Conservation (phyloP, 2,888 invertebrate species). For the Tethea ocularis region DNA sequence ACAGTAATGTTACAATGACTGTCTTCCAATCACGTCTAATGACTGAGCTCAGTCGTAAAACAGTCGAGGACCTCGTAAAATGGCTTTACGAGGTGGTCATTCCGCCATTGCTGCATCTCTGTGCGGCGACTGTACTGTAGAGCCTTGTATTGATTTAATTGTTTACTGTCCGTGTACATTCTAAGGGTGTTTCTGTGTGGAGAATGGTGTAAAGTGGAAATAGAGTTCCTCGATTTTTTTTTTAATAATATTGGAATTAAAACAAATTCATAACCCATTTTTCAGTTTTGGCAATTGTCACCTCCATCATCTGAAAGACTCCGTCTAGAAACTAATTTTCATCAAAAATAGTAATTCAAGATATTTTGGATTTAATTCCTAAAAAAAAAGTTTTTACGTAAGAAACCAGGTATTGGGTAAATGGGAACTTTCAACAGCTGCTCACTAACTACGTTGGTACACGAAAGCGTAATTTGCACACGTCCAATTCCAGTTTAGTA, state of each 20-base stretch:
- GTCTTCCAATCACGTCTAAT: conserved; percentile 30
- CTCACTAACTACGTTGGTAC: background rate
- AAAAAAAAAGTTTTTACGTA: background rate
- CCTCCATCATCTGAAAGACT: no score
- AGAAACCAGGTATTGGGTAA: background rate
- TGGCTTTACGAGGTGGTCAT: conserved; percentile 23
- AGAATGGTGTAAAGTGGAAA: background rate
- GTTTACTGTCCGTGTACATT: background rate
- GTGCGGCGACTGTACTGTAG: background rate
- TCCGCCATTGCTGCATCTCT: conserved; percentile 12
- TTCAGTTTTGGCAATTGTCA: no score
- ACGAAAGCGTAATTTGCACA: conserved; percentile 8
- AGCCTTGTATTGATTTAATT: background rate
- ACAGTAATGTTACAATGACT: conserved; percentile 12
- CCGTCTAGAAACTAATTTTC: no score
- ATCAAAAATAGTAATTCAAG: background rate
- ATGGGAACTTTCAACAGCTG: background rate
- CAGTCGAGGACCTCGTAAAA: conserved; percentile 24
- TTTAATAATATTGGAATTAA: no score
- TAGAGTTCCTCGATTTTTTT: no score
- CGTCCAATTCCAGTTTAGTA: conserved; percentile 16
- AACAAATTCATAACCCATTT: no score
- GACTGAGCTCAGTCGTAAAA: conserved; percentile 11
- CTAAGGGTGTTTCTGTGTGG: background rate
- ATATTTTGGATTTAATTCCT: background rate